Conservation (phyloP, 2,797 vertebrate species). For the Falco columbarius region DNA sequence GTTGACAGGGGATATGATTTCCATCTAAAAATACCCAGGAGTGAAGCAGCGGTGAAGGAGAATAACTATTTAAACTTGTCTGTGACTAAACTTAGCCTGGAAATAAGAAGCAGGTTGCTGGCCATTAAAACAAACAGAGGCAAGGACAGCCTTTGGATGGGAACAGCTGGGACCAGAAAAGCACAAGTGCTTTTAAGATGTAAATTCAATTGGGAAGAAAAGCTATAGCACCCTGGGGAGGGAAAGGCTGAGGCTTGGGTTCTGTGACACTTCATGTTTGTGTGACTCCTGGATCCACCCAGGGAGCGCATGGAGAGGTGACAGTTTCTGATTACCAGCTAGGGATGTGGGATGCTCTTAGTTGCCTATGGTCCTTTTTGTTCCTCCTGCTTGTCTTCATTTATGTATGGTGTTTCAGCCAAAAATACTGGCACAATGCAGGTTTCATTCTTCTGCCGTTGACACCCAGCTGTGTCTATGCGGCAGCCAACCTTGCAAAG, state of each 20-base stretch:
- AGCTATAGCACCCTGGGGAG: neutral
- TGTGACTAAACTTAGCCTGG: conserved; percentile 47
- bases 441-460: neutral
- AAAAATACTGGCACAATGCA: neutral
- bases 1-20: conserved; percentile 33
- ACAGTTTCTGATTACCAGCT: neutral
- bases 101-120: conserved; percentile 17
- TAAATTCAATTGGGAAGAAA: neutral
- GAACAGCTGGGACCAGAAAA: neutral
- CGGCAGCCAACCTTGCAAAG: neutral
- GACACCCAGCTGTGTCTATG: neutral
- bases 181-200: neutral
- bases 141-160: neutral
- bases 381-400: neutral
- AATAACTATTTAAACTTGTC: conserved; percentile 42
- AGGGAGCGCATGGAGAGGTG: neutral
- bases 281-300: neutral
- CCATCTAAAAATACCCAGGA: conserved; percentile 42
- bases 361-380: neutral
- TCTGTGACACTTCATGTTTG: neutral
- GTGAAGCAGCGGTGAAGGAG: neutral
- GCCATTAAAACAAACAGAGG: neutral
- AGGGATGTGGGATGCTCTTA: neutral
- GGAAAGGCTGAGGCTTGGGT: neutral
- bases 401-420: neutral